Base-by-base conservation (phyloP, 64 coral and sea anemone genomes). In the Montipora efflorescens region DNA sequence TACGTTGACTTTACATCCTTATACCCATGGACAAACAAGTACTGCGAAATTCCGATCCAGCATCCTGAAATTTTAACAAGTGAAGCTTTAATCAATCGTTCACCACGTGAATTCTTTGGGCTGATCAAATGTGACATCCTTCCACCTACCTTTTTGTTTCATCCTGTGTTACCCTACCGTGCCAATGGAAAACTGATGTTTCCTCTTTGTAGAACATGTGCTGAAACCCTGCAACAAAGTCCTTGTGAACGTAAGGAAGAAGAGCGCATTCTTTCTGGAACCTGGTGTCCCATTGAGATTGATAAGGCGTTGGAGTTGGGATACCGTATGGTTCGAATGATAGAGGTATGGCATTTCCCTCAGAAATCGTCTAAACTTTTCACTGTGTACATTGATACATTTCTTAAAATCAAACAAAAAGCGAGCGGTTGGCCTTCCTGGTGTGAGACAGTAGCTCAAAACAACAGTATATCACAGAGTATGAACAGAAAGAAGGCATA, bases 281-380 rank as follows among this genome's bases (percentile, higher is more conserved):
- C 80, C 16, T 92, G 81, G 80, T 14, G 45, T 4, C n/a, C 48
- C 3, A 4, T 77, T 1, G 90, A 92, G 50, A 6, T 79, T 88
- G 88, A n/a, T 18, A 89, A 11, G 43, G 25, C 1, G 0, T 57
- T 57, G 53, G 53, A 57, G 53, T 57, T 76, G 18, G 92, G 92
- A 1, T 94, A 94, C n/a, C 50, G 79, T 14, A 70, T 95, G 7
- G 1, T 73, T 5, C 22, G 23, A 7, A 12, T 95, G 8, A 11
- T 90, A 50, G 78, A 95, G 52, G 69, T 95, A 1, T 95, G 87
- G 93, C 87, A 95, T 36, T 95, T 89, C 23, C 53, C 53, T 7
- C 1, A 36, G 28, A 36, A 36, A 36, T 36, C 55, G 8, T 18
- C 43, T 19, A 45, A 81, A 12, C 66, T 94, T 3, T 82, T 89